phyloP scores from a whole-genome alignment of 2,797 vertebrate genomes.

The Orientallactaga sibirica region DNA sequence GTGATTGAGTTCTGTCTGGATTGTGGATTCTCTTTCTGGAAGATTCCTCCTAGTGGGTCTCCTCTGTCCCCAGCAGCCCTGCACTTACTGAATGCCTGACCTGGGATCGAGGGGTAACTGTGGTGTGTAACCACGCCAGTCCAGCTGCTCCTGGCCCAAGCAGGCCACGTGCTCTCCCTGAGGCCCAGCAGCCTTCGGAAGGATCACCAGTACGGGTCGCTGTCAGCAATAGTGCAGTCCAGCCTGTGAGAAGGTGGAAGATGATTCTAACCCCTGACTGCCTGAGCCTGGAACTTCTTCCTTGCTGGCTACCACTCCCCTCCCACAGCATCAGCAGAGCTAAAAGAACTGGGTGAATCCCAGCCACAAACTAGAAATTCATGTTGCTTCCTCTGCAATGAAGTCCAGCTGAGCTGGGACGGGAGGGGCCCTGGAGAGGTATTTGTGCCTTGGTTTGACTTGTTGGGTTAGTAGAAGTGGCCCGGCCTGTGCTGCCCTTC shows the following conservation, averaged over 20 bases:
- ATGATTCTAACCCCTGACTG: neutral
- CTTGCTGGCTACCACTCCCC: neutral
- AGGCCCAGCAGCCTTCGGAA: neutral
- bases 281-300: neutral
- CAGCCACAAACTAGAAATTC: conserved; percentile 59
- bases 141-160: no score
- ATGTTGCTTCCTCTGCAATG: conserved; percentile 52
- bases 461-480: conserved; percentile 68
- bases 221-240: neutral
- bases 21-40: no score
- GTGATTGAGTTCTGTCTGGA: neutral
- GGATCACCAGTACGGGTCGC: neutral
- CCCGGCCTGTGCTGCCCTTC: conserved; percentile 58
- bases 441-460: conserved; percentile 61
- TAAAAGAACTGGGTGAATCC: neutral
- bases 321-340: conserved; percentile 2
- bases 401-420: conserved; percentile 49
- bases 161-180: neutral
- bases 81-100: neutral
- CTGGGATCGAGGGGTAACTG: neutral
- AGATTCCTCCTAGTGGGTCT: neutral
- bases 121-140: neutral
- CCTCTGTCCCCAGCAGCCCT: neutral
- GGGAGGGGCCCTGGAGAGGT: conserved; percentile 62
- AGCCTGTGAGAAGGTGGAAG: neutral